Evolutionary conservation across 2,113 vertebrate genomes (phyloP).

Genomic region (Tachysurus vachellii): DNA sequence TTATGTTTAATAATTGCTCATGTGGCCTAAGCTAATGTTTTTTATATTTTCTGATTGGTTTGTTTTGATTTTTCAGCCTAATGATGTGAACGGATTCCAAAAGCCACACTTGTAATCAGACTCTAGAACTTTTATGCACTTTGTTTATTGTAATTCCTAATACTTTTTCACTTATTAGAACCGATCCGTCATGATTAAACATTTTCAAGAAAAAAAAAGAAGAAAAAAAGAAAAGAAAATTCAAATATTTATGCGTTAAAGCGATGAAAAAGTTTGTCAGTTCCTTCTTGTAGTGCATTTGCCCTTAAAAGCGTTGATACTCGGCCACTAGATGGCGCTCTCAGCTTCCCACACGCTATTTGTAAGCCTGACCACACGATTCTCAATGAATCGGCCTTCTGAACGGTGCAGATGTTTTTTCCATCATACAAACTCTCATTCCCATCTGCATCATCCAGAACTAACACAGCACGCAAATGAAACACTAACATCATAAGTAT

Average conservation of each 20-base stretch:
- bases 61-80: no score
- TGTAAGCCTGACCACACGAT: constrained; percentile 35
- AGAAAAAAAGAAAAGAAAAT: no score
- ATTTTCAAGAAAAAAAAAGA: neutral
- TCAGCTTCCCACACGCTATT: constrained; percentile 6
- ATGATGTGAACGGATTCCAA: no score
- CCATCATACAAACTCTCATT: constrained; percentile 32
- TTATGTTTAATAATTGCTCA: no score
- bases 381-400: constrained; percentile 43
- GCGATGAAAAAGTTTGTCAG: neutral
- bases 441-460: constrained; percentile 14
- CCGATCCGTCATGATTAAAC: neutral
- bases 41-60: neutral
- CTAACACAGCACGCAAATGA: constrained; percentile 37
- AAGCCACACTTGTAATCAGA: no score
- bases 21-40: neutral
- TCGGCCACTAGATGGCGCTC: constrained; percentile 65
- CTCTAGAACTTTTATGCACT: no score
- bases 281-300: neutral
- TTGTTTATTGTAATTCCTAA: neutral
- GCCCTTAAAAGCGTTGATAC: neutral
- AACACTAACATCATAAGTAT: constrained; percentile 37
- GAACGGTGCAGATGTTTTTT: constrained; percentile 44
- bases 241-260: neutral
- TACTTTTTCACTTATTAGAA: neutral